Evolutionary conservation across 1,140 invertebrate genomes (phyloP), one percentile per base, ranked within the genome.

Genomic region (Caenorhabditis brenneri): DNA sequence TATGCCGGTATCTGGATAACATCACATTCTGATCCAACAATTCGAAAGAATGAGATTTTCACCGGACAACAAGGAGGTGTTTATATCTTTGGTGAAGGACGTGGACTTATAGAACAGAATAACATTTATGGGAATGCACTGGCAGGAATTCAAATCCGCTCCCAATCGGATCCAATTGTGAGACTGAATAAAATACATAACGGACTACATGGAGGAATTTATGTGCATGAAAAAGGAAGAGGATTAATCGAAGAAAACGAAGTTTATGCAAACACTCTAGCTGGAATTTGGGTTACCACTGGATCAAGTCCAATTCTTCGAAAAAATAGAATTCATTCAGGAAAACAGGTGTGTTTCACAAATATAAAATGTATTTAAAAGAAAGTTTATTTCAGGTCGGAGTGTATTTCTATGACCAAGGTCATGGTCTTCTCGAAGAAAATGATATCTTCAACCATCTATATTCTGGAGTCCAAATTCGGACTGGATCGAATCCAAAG

Each of bases 371-470:
- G 12, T 46, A 27, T 39, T 12, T 15, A 51, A 27, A 42, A n/a
- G n/a, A 27, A 60, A 7, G 3, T 60, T 16, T 39, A 0, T 49
- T 86, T 33, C 83, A 92, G 92, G 93, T 93, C 88, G 96, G 97
- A 53, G 97, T 99, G 36, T 99, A 99, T 92, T 99, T 99, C 92
- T 99, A 99, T 92, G 97, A 99, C 91, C 98, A 98, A 91, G 97
- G 97, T 5, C 96, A 97, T 91, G 96, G 96, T 2, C 95, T 96
- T 88, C 91, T 98, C 85, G 96, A 98, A 92, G 96, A 98, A 91
- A 98, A 98, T 92, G 96, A 98, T 91, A 98, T 98, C 89, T 98
- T 98, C 91, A 98, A 98, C 93, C 96, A 98, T 92, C 92, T 98
- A 49, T 98, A 98, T 92, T 98, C 96, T 19, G 96, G 96, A 87